A percentile compares a stretch with the other conserved stretches of the same genome.
phyloP scores from a whole-genome alignment of 2,113 vertebrate species.

The Ailuropoda melanoleuca region DNA sequence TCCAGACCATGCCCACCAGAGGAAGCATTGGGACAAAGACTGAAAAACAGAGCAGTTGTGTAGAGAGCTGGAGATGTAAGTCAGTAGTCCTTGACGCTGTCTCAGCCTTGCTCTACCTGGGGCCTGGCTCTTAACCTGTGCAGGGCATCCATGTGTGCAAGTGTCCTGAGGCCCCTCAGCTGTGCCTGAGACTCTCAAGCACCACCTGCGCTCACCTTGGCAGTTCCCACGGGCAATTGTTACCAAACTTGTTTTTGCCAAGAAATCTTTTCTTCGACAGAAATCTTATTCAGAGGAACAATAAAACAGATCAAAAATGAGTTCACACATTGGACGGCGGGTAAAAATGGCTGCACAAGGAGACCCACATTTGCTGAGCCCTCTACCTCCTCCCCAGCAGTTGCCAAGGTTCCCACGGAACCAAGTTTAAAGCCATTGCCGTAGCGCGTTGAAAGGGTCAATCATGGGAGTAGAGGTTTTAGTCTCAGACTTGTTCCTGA shows the following conservation, averaged over 20 bases:
- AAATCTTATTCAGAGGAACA: background rate
- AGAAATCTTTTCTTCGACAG: background rate
- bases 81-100: rapidly evolving
- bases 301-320: background rate
- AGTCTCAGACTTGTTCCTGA: background rate
- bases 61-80: background rate
- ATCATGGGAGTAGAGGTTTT: background rate
- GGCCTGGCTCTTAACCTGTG: background rate
- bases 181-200: background rate
- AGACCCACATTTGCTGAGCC: background rate
- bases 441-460: background rate
- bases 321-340: background rate
- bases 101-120: background rate
- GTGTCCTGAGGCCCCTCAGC: background rate
- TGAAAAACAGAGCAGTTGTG: rapidly evolving
- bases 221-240: no score
- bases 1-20: background rate
- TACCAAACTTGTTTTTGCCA: background rate
- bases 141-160: background rate
- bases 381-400: background rate
- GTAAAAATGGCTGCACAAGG: background rate
- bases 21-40: background rate
- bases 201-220: background rate
- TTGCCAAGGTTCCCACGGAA: background rate
- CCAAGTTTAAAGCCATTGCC: background rate